Evolutionary conservation across 2,113 vertebrate species (phyloP), one percentile per base, ranked within the genome.

Genomic region (Puntigrus tetrazona): DNA sequence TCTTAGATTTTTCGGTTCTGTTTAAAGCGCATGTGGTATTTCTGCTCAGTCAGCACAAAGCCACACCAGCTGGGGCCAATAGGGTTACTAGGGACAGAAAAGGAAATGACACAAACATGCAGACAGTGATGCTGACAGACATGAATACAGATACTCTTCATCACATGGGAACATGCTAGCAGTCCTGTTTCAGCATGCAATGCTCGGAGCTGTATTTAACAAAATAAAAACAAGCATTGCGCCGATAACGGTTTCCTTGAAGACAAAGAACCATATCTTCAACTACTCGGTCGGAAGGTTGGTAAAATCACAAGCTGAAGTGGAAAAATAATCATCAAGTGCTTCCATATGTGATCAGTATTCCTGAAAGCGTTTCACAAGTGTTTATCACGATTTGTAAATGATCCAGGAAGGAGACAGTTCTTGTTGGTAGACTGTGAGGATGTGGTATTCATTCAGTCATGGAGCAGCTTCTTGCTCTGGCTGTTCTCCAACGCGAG

Each of bases 401-500:
- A 85, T 76, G 82, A 84, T 83, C 82, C 70, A 29, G 55, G 38
- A 79, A 59, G 67, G 73, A 84, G 72, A 63, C 57, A 61, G 69
- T 36, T 72, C 83, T 88, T 61, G 50, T 77, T 75, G 38, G 36
- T 22, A 65, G 55, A 63, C 65, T 85, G 52, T 76, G 61, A 74
- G 81, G 63, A 86, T 79, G 75, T 78, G 81, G 85, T 67, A 55
- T 74, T 27, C 55, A 70, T 74, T 27, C 55, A 81, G 75, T 55
- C 72, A 14, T 20, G 79, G 55, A 55, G 25, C 61, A 61, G 27
- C 81, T 78, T 61, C 50, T 75, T 65, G 65, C 69, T 52, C 77
- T 88, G 87, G 87, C 76, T 81, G 52, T 52, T 47, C 25, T 86
- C 85, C 87, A 88, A 14, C 20, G 43, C 52, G 11, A 77, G 5